Base-by-base conservation (phyloP, 2,888 invertebrate species). In the Acleris cristana region DNA sequence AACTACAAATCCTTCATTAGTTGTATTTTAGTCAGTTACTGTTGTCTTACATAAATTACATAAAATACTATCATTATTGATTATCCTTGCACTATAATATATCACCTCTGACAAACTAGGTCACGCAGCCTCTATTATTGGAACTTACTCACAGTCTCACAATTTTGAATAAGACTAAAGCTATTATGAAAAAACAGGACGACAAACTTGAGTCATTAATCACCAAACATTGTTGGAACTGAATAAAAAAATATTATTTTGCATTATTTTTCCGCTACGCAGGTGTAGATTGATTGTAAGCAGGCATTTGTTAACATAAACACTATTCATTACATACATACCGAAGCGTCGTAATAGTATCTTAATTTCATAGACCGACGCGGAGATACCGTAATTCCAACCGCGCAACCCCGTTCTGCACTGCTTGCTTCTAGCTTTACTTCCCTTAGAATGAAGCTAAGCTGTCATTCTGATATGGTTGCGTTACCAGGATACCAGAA, bases 291-390 rank as follows among this genome's bases (percentile, higher is more conserved):
- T 40, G 40, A 40, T 12, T 40, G 14, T 40, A 40, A 40, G 14
- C 40, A 40, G 40, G 49, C n/a, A 19, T n/a, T 49, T 18, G 51
- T 71, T 51, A 10, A 49, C 18, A 57, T 40, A 40, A 40, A 40
- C 40, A 40, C 40, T 40, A 14, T 40, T 40, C 40, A 12, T 40
- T 40, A 40, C 14, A 40, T 68, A 89, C 91, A 75, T 82, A 92
- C 92, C 88, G 91, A 85, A 63, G 90, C 83, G 76, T 92, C 92
- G 78, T 92, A 92, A 79, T 86, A 92, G 76, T 92, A 90, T 74
- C 86, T 80, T 72, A 92, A 82, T 86, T 87, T 89, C 90, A 91
- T 90, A 78, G 82, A 89, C 81, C 71, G 64, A 78, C 71, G 60
- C 71, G 62, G 66, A 71, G 71, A 72, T 58, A 69, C 69, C 34